Evolutionary conservation across 2,888 invertebrate species (phyloP).

Genomic region (Dicyrtoma fusca): DNA sequence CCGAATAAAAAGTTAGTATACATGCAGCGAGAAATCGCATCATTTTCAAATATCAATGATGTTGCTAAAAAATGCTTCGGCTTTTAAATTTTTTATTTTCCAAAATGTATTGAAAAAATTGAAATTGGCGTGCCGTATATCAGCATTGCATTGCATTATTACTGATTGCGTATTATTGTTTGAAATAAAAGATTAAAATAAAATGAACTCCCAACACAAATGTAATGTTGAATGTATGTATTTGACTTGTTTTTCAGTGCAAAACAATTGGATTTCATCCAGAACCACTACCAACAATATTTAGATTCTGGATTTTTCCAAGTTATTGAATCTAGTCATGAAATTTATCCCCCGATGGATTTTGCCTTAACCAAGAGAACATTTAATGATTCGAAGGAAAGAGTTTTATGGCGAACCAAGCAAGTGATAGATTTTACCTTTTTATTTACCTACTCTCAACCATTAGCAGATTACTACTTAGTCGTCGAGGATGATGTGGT

Average conservation of each 20-base stretch:
- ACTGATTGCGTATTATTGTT: too few species aligned
- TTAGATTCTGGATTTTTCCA: constrained; percentile 59
- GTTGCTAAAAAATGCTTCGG: too few species aligned
- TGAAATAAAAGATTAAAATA: too few species aligned
- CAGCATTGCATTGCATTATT: too few species aligned
- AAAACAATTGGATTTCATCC: constrained; percentile 50
- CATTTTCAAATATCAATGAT: too few species aligned
- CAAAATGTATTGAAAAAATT: too few species aligned
- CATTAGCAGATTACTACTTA: constrained; percentile 59
- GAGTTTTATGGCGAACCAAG: constrained; percentile 59
- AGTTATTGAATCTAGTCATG: constrained; percentile 57
- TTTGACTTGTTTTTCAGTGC: constrained; percentile 38
- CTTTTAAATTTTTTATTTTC: too few species aligned
- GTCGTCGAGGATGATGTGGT: constrained; percentile 61
- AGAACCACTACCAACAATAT: constrained; percentile 52
- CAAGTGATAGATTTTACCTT: constrained; percentile 61
- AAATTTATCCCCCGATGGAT: constrained; percentile 57
- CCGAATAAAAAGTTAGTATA: constrained; percentile 51
- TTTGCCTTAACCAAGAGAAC: constrained; percentile 58
- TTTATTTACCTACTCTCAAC: constrained; percentile 58
- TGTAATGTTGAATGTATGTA: background rate
- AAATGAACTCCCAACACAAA: too few species aligned
- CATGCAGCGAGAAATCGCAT: too few species aligned
- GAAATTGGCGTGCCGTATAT: too few species aligned
- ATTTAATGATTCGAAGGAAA: constrained; percentile 58